Evolutionary conservation across 2,113 vertebrate genomes (phyloP), one percentile per base, ranked within the genome.

Genomic region (Hippolais icterina): DNA sequence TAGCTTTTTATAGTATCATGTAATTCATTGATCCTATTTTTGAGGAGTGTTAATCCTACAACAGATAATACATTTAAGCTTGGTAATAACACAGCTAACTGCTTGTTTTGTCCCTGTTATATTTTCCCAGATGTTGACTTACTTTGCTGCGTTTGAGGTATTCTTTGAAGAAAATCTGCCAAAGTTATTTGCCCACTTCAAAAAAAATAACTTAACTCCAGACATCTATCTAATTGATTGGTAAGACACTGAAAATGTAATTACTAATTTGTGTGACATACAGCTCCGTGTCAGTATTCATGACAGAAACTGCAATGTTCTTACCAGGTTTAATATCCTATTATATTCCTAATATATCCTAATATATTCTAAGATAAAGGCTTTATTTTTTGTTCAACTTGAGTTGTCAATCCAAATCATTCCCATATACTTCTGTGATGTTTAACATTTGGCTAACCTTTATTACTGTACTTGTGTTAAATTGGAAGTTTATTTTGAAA

Each of bases 141-240:
- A 99, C 82, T 99, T 99, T 97, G 98, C 99, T 8, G 99, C 99
- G 44, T 99, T 99, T 97, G 99, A 99, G 98, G 99, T 99, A 72
- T 99, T 99, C 98, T 99, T 99, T 97, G 99, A 99, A 98, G 99
- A 99, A 97, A 99, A 99, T 83, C 98, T 99, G 98, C 99, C 99
- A 95, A 99, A 99, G 98, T 98, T 99, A 95, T 99, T 99, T 98
- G 98, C 98, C 96, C 99, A 99, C 98, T 99, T 99, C 98, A 99
- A 99, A 98, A 99, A 98, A 93, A 99, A 99, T 97, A 99, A 98
- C 96, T 89, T 99, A 94, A 99, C 99, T 56, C 99, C 99, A 75
- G 99, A 99, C 97, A 99, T 99, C 98, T 99, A 99, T 97, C 98
- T 99, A 76, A 99, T 99, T 53, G 99, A 99, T 97, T 99, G 99